Evolutionary conservation across 2,888 invertebrate species (phyloP).

Genomic region (Xanthorhoe spadicearia): DNA sequence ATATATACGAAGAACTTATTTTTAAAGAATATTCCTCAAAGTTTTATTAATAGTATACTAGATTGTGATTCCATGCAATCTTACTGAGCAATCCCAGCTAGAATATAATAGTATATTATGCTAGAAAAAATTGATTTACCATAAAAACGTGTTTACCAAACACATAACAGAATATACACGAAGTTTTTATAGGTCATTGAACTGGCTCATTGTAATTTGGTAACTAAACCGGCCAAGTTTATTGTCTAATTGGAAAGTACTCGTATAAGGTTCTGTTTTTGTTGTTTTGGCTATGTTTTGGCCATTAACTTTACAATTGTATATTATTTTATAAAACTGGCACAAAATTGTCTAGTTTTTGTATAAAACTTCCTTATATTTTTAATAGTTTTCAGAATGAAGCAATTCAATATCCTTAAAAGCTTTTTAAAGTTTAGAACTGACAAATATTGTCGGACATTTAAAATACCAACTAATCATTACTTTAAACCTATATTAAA

Average conservation of each 20-base stretch:
- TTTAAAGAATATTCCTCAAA: constrained; percentile 1
- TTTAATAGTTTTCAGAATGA: not conserved
- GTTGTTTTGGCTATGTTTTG: too few relatives aligned
- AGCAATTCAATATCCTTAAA: not conserved
- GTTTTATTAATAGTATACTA: constrained; percentile 8
- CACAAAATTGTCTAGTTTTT: too few relatives aligned
- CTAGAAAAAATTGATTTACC: constrained; percentile 25
- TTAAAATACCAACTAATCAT: not conserved
- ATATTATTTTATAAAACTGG: too few relatives aligned
- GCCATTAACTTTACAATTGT: too few relatives aligned
- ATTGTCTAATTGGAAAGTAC: too few relatives aligned
- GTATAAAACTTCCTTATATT: not conserved
- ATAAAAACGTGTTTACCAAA: constrained; percentile 24
- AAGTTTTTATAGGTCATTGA: not conserved
- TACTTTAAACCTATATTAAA: too few relatives aligned
- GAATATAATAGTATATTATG: constrained; percentile 35
- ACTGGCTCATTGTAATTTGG: not conserved
- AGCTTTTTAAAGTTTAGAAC: not conserved
- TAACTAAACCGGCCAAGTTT: too few relatives aligned
- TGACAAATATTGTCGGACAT: constrained; percentile 7
- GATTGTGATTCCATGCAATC: constrained; percentile 29
- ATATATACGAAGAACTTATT: not conserved
- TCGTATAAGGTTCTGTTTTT: too few relatives aligned
- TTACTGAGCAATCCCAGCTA: constrained; percentile 35
- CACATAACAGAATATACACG: not conserved